Evolutionary conservation across 1,140 invertebrate species (phyloP), one percentile per base, ranked within the genome.

Genomic region (Drosophila sechellia): DNA sequence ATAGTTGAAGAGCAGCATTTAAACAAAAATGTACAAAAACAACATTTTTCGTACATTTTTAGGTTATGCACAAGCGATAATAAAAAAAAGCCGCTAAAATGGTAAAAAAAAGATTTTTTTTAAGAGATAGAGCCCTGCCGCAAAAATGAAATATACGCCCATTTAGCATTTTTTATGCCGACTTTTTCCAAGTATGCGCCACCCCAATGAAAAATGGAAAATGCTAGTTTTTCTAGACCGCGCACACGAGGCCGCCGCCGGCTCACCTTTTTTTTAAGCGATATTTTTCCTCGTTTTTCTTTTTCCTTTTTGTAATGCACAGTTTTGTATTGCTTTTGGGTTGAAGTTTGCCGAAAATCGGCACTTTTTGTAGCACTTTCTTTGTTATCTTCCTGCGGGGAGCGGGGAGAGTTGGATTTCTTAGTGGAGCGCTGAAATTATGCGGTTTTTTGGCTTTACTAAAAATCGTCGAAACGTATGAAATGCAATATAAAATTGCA

Each of bases 1-100:
- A 75, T 57, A 74, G 78, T 76, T 68, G 12, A 71, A 78, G 57
- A 81, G 57, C 55, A 64, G 45, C 69, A 50, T 72, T 89, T 83
- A 89, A 89, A 86, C 84, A 66, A 69, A 66, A 85, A 59, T 79
- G 54, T 79, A 77, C 79, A 89, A 89, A 69, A 86, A 86, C 79
- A 87, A 84, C 59, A 27, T 60, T 60, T 54, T 53, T 48, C 64
- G 46, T 64, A 48, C 42, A 48, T 72, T 86, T 83, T 87, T 56
- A 86, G 83, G 83, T 86, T 86, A 86, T 79, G 76, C 48, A 42
- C 61, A 39, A 34, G 43, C 65, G 42, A 45, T 45, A 22, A 70
- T 49, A 40, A 58, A 74, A 78, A 78, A 78, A 83, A 53, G 84
- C 81, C 81, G 83, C 81, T 75, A 78, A 71, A 70, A 60, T 60